Conservation (phyloP, 2,113 vertebrate genomes). For the Trogon melanurus region DNA sequence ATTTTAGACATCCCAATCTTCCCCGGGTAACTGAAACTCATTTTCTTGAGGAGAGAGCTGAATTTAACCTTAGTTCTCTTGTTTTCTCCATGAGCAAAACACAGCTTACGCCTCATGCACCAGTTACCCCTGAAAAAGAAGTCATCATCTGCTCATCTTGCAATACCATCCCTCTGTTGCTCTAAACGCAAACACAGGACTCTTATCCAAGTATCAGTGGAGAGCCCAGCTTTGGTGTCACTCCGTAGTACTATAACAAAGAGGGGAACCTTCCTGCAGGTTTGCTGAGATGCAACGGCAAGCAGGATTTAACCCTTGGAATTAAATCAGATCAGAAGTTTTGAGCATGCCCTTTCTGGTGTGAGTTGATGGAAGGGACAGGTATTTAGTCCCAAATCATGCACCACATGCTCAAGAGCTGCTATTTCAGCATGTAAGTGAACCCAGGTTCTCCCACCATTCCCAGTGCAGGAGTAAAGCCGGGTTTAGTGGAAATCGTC, state of each 20-base stretch:
- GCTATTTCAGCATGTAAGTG: background rate
- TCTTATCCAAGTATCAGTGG: background rate
- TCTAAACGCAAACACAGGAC: background rate
- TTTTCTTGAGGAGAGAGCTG: background rate
- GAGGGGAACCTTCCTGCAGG: background rate
- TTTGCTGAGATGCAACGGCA: background rate
- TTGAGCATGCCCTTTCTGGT: background rate
- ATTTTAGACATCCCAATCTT: background rate
- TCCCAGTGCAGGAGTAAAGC: background rate
- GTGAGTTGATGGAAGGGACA: background rate
- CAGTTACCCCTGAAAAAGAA: background rate
- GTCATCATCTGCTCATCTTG: background rate
- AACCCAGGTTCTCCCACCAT: background rate
- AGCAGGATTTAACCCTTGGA: background rate
- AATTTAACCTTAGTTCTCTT: background rate
- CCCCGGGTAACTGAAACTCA: background rate
- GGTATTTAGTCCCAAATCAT: background rate
- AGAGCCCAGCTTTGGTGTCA: background rate
- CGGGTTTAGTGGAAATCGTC: background rate
- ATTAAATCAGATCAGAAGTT: background rate
- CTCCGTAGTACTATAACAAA: background rate
- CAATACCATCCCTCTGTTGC: background rate
- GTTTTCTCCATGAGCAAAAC: background rate
- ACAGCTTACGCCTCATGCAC: background rate
- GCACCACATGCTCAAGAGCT: background rate